Conservation (phyloP, 2,113 vertebrate species). For the Zosterops borbonicus region DNA sequence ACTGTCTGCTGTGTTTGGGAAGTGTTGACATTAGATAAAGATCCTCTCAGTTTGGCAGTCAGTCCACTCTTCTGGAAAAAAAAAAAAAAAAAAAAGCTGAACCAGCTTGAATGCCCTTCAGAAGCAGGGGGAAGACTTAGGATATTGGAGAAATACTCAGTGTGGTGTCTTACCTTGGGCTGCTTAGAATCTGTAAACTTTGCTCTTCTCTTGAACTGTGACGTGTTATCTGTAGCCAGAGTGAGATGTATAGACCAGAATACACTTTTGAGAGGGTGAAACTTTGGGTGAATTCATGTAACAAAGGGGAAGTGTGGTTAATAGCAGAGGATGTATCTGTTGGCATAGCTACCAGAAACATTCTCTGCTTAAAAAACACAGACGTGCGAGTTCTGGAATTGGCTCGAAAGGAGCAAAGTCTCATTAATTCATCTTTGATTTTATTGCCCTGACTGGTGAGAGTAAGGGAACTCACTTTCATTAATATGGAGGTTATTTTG, state of each 20-base stretch:
- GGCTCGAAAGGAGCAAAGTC: not conserved
- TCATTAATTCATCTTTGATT: not conserved
- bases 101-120: not conserved
- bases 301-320: not conserved
- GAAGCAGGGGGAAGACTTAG: not conserved
- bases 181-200: not conserved
- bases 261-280: not conserved
- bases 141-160: not conserved
- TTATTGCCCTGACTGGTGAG: not conserved
- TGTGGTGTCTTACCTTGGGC: not conserved
- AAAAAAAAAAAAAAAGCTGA: not conserved
- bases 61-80: not conserved
- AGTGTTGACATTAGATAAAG: not conserved
- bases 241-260: not conserved
- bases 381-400: not conserved
- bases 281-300: not conserved
- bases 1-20: not conserved
- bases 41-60: not conserved
- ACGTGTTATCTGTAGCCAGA: not conserved
- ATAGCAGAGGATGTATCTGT: not conserved
- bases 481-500: not conserved
- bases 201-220: not conserved
- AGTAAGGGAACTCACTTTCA: not conserved
- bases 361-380: not conserved
- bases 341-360: not conserved